Conservation (phyloP, 1,140 invertebrate genomes). For the Macrocentrus cingulum region DNA sequence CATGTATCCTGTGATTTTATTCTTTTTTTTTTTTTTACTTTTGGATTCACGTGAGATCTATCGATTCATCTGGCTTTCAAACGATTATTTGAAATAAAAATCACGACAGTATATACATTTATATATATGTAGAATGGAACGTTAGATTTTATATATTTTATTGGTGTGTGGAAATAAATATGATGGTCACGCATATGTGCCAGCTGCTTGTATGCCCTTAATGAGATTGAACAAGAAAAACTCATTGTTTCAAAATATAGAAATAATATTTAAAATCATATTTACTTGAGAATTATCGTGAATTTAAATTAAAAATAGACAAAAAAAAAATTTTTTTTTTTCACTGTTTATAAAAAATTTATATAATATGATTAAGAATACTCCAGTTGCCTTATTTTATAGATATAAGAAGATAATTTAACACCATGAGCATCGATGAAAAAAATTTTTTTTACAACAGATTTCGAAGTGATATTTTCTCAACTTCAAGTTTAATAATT, state of each 20-base stretch:
- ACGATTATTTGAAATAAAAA: background rate
- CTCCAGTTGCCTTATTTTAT: constrained; percentile 18
- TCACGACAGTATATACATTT: background rate
- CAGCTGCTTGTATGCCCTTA: constrained; percentile 54
- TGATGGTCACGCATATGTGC: constrained; percentile 47
- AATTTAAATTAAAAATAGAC: too few species aligned
- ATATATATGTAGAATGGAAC: constrained; percentile 7
- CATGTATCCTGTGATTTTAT: background rate
- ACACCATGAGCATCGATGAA: background rate
- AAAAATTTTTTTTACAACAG: too few species aligned
- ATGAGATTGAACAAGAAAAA: constrained; percentile 1
- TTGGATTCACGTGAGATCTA: background rate
- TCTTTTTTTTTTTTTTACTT: background rate
- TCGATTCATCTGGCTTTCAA: background rate
- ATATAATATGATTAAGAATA: constrained; percentile 8
- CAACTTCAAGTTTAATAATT: too few species aligned
- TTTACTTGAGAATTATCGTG: too few species aligned
- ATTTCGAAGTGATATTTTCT: too few species aligned
- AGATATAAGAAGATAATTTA: constrained; percentile 10
- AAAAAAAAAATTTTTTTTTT: too few species aligned
- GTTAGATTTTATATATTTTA: constrained; percentile 11
- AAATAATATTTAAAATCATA: too few species aligned
- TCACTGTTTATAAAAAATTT: too few species aligned
- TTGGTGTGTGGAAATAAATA: constrained; percentile 30
- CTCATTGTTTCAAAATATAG: background rate